A percentile compares a stretch with the other conserved stretches of the same genome.
Conservation (phyloP, 2,888 invertebrate genomes). For the Noctuana brunneofusca region DNA sequence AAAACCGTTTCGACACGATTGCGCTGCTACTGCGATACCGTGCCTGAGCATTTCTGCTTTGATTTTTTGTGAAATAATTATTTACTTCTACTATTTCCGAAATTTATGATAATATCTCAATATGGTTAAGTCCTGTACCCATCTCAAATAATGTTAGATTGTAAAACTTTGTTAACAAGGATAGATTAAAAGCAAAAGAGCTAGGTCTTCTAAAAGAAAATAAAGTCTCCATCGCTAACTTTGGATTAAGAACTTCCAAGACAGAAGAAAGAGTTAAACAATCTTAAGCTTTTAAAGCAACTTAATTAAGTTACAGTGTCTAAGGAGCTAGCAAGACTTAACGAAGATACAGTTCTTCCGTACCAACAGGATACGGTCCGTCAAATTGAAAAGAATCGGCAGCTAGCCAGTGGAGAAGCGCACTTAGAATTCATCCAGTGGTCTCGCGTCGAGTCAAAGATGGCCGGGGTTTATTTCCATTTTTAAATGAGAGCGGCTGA, state of each 20-base stretch:
- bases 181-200: background rate
- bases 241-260: conserved; percentile 10
- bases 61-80: conserved; percentile 12
- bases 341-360: conserved; percentile 32
- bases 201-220: background rate
- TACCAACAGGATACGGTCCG: conserved; percentile 39
- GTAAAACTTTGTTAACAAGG: background rate
- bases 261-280: conserved; percentile 25
- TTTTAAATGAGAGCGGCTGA: conserved; percentile 83
- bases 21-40: background rate
- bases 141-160: no score
- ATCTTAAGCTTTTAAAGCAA: conserved; percentile 29
- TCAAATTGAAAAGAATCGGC: conserved; percentile 64
- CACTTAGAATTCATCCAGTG: conserved; percentile 79
- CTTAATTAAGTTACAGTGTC: conserved; percentile 34
- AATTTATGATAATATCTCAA: background rate
- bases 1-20: conserved; percentile 20
- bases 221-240: conserved; percentile 5
- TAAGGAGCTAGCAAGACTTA: conserved; percentile 26
- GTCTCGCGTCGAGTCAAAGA: conserved; percentile 75
- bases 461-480: conserved; percentile 82
- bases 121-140: no score
- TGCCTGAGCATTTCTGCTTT: conserved; percentile 6
- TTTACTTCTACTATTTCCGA: background rate
- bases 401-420: conserved; percentile 66